These are phyloP conservation scores for Pantelozetes paolii DNA, from an alignment of 2,888 invertebrate genomes.

Conservation along the genomic window DNA sequence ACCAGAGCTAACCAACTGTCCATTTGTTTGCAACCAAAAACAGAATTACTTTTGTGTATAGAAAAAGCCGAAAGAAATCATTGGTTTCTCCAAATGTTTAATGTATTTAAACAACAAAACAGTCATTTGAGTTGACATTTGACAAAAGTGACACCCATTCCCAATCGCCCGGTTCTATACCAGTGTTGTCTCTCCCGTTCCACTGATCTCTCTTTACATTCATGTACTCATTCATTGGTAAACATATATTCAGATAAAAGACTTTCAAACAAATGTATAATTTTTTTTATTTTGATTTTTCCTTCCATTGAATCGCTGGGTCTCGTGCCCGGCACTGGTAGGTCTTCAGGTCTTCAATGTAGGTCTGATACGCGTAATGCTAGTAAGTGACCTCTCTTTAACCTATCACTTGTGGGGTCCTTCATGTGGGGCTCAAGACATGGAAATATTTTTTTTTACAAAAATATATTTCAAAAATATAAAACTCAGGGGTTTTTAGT, in stretches of 20 bases:
- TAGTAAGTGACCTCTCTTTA: background rate
- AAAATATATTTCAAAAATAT: background rate
- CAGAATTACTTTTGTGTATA: constrained; percentile 2
- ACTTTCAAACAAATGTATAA: constrained; percentile 3
- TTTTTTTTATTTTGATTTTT: background rate
- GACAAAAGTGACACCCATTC: constrained; percentile 24
- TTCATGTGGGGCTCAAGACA: background rate
- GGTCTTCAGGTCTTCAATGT: constrained; percentile 9
- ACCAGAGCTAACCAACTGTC: no score
- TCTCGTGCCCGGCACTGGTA: background rate
- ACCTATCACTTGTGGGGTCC: constrained; percentile 21
- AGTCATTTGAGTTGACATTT: constrained; percentile 18
- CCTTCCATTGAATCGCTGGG: background rate
- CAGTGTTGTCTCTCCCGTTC: background rate
- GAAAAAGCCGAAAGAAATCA: background rate
- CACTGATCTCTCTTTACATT: background rate
- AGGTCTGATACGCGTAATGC: constrained; percentile 4
- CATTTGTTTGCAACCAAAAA: background rate
- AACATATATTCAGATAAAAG: background rate
- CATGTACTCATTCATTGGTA: constrained; percentile 1
- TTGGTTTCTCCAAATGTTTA: background rate
- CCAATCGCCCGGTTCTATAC: background rate
- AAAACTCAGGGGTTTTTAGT: no score
- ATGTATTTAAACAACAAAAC: constrained; percentile 12
- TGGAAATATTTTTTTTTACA: background rate